phyloP scores from a whole-genome alignment of 2,113 vertebrate species.

The Jaculus jaculus region DNA sequence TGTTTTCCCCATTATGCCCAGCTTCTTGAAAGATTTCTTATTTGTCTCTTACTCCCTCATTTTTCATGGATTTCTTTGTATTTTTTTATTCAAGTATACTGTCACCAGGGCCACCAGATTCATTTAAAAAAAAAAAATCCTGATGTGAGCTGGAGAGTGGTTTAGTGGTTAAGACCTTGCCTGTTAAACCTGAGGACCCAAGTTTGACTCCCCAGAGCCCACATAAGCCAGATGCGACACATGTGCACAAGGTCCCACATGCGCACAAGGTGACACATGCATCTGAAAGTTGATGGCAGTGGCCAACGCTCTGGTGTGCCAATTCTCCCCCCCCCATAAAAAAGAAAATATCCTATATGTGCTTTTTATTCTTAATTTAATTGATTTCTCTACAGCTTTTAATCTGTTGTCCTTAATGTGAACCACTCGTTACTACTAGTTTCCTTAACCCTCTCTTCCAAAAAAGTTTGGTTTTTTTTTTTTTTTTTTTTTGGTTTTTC shows the following conservation, averaged over 20 bases:
- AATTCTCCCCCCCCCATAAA: too few species aligned
- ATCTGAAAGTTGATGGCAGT: too few species aligned
- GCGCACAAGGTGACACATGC: too few species aligned
- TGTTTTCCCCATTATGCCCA: not conserved
- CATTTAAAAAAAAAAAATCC: not conserved
- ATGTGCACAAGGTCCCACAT: too few species aligned
- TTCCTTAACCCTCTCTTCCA: not conserved
- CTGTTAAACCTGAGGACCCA: not conserved
- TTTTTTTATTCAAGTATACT: not conserved
- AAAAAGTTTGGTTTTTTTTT: too few species aligned
- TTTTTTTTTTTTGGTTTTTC: too few species aligned
- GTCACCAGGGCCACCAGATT: not conserved
- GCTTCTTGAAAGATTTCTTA: conserved; percentile 4
- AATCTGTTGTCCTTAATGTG: not conserved
- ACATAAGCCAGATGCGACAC: too few species aligned
- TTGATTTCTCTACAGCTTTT: not conserved
- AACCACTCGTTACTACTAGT: conserved; percentile 16
- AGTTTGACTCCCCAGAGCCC: not conserved
- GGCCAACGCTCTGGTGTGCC: too few species aligned
- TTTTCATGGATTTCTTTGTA: not conserved
- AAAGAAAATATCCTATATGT: too few species aligned
- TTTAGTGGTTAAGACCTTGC: not conserved
- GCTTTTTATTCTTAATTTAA: not conserved
- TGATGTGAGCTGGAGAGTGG: not conserved
- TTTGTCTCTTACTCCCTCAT: not conserved